These are phyloP conservation scores for Papilio machaon DNA, from an alignment of 1,140 invertebrate genomes.

Conservation along the genomic window DNA sequence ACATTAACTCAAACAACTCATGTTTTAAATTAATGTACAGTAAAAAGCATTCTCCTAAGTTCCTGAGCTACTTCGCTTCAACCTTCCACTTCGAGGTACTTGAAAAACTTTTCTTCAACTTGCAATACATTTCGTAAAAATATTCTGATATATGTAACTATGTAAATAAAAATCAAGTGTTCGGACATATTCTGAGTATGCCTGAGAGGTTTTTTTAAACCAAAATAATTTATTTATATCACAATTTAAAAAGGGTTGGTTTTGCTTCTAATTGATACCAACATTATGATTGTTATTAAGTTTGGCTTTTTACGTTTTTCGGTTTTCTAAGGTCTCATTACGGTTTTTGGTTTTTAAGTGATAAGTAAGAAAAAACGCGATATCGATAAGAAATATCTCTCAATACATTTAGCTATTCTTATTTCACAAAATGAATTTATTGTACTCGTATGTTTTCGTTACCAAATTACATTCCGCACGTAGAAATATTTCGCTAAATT, in stretches of 20 bases:
- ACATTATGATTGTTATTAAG: too few relatives aligned
- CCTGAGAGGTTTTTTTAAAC: too few relatives aligned
- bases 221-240: too few relatives aligned
- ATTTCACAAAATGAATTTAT: neutral
- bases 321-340: too few relatives aligned
- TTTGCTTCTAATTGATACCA: too few relatives aligned
- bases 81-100: constrained; percentile 9
- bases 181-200: too few relatives aligned
- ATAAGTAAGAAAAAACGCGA: too few relatives aligned
- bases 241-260: too few relatives aligned
- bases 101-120: constrained; percentile 13
- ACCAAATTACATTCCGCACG: neutral
- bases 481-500: constrained; percentile 19
- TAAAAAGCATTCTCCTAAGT: neutral
- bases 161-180: neutral
- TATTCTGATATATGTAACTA: neutral
- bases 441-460: neutral
- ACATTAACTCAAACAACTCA: constrained; percentile 6
- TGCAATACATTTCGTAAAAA: neutral
- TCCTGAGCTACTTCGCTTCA: neutral
- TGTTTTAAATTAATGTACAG: neutral
- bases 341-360: too few relatives aligned
- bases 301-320: too few relatives aligned
- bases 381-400: neutral
- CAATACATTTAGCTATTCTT: neutral